phyloP scores from a whole-genome alignment of 2,888 invertebrate genomes.

The Rhamphomyia laevipes region DNA sequence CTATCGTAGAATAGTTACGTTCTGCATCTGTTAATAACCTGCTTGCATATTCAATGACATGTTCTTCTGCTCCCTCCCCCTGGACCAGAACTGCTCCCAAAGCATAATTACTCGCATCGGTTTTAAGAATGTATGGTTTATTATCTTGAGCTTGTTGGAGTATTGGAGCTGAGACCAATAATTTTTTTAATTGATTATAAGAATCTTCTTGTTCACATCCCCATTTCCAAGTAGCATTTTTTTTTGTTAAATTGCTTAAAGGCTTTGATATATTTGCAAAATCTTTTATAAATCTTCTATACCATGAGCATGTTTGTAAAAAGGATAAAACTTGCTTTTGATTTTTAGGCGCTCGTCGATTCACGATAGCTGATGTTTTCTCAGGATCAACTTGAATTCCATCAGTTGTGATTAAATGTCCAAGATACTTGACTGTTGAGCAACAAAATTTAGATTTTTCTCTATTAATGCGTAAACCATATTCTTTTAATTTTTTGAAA shows the following conservation, averaged over 20 bases:
- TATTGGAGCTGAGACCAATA: slow-evolving; percentile 14
- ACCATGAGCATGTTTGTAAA: too few relatives aligned
- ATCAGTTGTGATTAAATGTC: neutral
- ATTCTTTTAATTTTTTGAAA: slow-evolving; percentile 16
- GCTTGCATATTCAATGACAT: slow-evolving; percentile 21
- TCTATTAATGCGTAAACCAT: slow-evolving; percentile 12
- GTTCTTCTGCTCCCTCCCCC: slow-evolving; percentile 16
- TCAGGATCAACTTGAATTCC: slow-evolving; percentile 5
- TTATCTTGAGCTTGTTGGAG: slow-evolving; percentile 16
- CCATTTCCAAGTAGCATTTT: slow-evolving; percentile 20
- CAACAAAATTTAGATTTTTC: too few relatives aligned
- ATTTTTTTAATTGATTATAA: slow-evolving; percentile 13
- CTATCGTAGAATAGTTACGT: slow-evolving; percentile 31
- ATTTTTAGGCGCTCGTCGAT: slow-evolving; percentile 15
- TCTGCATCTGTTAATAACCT: slow-evolving; percentile 22
- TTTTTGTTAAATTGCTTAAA: slow-evolving; percentile 19
- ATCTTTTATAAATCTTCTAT: slow-evolving; percentile 22
- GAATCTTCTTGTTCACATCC: slow-evolving; percentile 13
- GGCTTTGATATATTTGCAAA: slow-evolving; percentile 20
- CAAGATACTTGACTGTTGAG: slow-evolving; percentile 1
- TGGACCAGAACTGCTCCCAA: too few relatives aligned
- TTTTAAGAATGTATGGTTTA: slow-evolving; percentile 20
- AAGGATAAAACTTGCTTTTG: too few relatives aligned
- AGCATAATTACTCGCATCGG: slow-evolving; percentile 22
- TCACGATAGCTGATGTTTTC: slow-evolving; percentile 2